Evolutionary conservation across 1,140 invertebrate genomes (phyloP), one percentile per base, ranked within the genome.

Genomic region (Anagrus nilaparvatae): DNA sequence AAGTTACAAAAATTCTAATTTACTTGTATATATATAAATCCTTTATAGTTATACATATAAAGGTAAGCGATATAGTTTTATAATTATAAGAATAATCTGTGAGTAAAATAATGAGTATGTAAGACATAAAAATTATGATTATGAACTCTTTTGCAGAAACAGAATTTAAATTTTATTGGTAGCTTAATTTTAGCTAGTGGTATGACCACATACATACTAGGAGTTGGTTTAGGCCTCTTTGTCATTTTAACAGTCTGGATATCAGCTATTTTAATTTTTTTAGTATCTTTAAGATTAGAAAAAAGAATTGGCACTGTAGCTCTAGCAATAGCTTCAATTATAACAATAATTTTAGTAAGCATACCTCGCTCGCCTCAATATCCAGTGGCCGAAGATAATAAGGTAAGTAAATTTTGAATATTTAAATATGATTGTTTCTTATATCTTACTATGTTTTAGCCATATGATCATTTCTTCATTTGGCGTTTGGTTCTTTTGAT

Each of bases 161-260:
- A n/a, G n/a, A n/a, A n/a, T n/a, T n/a, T n/a, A n/a, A n/a, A n/a
- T n/a, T n/a, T n/a, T n/a, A n/a, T n/a, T n/a, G n/a, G n/a, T n/a
- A n/a, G n/a, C n/a, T n/a, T n/a, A n/a, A n/a, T n/a, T n/a, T n/a
- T n/a, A n/a, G n/a, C n/a, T 35, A 57, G 52, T 54, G 61, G 50
- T 34, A 67, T 70, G 67, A 66, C 70, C 57, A 63, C 64, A 47
- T 58, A 68, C 46, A 60, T 74, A 46, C 65, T 73, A 49, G 71
- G 64, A 46, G 60, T 74, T 40, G 73, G 73, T 44, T 53, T 74
- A 46, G 73, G 73, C 46, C 54, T 74, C 28, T 71, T 77, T 48
- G 58, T 75, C 38, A 56, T 78, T 46, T 56, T 77, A 35, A 60
- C 63, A 40, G 49, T 77, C 42, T 77, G 75, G 74, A 56, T 69